phyloP scores from a whole-genome alignment of 2,797 vertebrate genomes.

The Microctenopoma steveboyesi region DNA sequence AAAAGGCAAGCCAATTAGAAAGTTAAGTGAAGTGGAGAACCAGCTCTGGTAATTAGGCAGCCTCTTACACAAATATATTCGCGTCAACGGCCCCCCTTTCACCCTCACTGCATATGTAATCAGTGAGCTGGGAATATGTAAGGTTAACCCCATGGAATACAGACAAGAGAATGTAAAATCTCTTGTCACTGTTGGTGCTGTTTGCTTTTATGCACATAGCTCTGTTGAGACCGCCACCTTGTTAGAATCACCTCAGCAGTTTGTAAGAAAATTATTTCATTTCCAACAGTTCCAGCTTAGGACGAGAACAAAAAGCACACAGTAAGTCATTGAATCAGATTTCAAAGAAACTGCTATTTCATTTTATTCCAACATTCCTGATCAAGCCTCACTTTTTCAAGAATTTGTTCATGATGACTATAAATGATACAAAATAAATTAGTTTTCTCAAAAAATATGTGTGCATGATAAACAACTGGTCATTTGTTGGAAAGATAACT shows the following conservation, averaged over 20 bases:
- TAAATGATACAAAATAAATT: neutral
- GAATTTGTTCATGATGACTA: neutral
- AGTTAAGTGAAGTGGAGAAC: slow-evolving; percentile 98
- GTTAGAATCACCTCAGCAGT: slow-evolving; percentile 12
- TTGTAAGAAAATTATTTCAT: neutral
- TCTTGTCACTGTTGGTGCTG: slow-evolving; percentile 38
- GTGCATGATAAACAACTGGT: neutral
- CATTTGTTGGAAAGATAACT: neutral
- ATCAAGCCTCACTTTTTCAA: neutral
- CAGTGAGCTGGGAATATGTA: slow-evolving; percentile 64
- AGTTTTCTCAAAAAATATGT: neutral
- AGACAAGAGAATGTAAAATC: slow-evolving; percentile 55
- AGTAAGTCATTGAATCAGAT: neutral
- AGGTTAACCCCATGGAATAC: slow-evolving; percentile 59
- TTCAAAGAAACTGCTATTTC: neutral
- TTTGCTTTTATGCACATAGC: slow-evolving; percentile 36
- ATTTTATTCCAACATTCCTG: neutral
- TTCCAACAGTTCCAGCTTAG: neutral
- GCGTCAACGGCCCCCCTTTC: slow-evolving; percentile 57
- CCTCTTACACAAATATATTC: slow-evolving; percentile 81
- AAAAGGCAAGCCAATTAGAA: slow-evolving; percentile 98
- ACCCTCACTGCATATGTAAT: slow-evolving; percentile 74
- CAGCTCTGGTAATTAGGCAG: slow-evolving; percentile 89
- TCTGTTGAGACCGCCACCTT: slow-evolving; percentile 35
- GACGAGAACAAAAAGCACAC: neutral